These are phyloP conservation scores for Zootoca vivipara DNA, from an alignment of 2,113 vertebrate genomes.

Conservation along the genomic window DNA sequence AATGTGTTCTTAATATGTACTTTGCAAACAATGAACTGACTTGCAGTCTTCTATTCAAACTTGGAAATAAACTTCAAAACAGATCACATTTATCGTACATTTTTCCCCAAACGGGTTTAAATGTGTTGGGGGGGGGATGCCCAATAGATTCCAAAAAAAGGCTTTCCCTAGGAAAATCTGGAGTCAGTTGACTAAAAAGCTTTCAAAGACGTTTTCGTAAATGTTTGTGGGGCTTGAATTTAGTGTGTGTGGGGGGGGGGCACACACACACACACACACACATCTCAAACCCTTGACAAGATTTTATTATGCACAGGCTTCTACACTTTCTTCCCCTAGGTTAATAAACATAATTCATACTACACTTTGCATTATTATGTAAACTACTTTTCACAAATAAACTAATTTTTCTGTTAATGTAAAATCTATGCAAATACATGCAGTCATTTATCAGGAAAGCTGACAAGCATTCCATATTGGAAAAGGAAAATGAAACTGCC, in stretches of 20 bases:
- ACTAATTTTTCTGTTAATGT: slow-evolving; percentile 89
- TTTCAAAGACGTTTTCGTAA: slow-evolving; percentile 10
- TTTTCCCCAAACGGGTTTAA: slow-evolving; percentile 8
- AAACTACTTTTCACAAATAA: slow-evolving; percentile 88
- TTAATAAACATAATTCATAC: slow-evolving; percentile 72
- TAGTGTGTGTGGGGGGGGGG: too few species aligned
- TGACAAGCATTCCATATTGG: slow-evolving; percentile 97
- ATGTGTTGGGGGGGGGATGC: slow-evolving; percentile 1
- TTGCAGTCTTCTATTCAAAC: slow-evolving; percentile 15
- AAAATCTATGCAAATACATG: slow-evolving; percentile 99
- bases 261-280: too few species aligned
- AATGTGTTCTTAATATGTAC: background rate
- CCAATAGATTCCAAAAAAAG: background rate
- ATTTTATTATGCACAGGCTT: slow-evolving; percentile 19
- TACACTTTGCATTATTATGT: slow-evolving; percentile 85
- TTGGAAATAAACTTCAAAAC: background rate
- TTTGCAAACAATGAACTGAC: background rate
- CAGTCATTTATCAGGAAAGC: slow-evolving; percentile 94
- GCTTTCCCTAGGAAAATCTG: slow-evolving; percentile 8
- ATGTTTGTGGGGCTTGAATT: slow-evolving; percentile 33
- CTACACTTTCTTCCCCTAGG: slow-evolving; percentile 47
- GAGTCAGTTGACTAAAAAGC: background rate
- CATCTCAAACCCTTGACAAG: slow-evolving; percentile 32
- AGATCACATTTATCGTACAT: slow-evolving; percentile 10
- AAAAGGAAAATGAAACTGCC: slow-evolving; percentile 86